Conservation (phyloP, 2,888 invertebrate genomes). For the Sympetrum striolatum region DNA sequence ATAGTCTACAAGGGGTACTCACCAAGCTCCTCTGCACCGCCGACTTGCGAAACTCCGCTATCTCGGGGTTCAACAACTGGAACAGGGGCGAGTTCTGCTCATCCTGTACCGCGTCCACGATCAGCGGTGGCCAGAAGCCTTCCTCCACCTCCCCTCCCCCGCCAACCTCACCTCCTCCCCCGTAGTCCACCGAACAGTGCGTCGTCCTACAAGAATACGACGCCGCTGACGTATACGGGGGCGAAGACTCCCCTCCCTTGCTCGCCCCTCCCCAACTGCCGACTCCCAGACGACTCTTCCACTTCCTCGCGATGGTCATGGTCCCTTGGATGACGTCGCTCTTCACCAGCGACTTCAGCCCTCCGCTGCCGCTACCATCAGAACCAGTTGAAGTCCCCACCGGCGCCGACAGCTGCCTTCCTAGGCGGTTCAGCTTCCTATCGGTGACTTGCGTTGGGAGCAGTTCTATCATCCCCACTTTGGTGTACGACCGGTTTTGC, state of each 20-base stretch:
- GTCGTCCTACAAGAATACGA: constrained; percentile 4
- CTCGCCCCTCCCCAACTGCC: neutral
- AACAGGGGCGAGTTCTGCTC: neutral
- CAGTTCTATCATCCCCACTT: neutral
- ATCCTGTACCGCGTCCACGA: neutral
- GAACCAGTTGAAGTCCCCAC: neutral
- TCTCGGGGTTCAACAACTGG: neutral
- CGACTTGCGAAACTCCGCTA: neutral
- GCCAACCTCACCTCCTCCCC: neutral
- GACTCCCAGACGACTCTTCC: neutral
- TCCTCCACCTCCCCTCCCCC: neutral
- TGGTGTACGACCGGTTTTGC: neutral
- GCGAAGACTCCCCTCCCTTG: too few species aligned
- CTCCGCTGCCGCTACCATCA: neutral
- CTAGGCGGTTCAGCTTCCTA: neutral
- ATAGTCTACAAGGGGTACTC: neutral
- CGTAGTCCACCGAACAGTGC: neutral
- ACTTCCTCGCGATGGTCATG: neutral
- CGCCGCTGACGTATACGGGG: neutral
- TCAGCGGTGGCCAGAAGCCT: neutral
- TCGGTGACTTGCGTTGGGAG: neutral
- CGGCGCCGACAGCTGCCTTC: neutral
- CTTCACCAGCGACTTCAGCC: neutral
- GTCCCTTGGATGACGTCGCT: neutral
- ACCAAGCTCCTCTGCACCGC: neutral